A percentile compares a stretch with the other conserved stretches of the same genome.
These are phyloP conservation scores for Orthonevra nobilis DNA, from an alignment of 2,888 invertebrate genomes.

Conservation along the genomic window DNA sequence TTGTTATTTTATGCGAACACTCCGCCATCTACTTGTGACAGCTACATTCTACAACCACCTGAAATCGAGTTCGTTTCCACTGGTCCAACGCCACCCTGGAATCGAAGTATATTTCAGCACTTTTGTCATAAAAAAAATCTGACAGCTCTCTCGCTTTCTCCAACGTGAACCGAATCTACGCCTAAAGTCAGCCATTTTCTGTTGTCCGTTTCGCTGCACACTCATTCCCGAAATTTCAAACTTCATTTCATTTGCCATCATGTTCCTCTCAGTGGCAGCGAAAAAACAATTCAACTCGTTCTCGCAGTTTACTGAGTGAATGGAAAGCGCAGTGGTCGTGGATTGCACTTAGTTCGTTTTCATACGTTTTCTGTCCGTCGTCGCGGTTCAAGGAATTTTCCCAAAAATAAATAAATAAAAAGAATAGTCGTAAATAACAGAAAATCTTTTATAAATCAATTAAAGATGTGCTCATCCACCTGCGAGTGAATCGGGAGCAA, in stretches of 20 bases:
- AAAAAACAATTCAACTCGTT: slow-evolving; percentile 25
- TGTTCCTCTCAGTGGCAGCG: slow-evolving; percentile 23
- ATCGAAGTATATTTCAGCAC: slow-evolving; percentile 31
- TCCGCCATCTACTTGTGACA: slow-evolving; percentile 26
- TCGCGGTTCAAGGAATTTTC: slow-evolving; percentile 51
- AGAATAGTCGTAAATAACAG: slow-evolving; percentile 12
- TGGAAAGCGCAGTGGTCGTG: slow-evolving; percentile 47
- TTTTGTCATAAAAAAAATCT: slow-evolving; percentile 2
- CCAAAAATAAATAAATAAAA: slow-evolving; percentile 22
- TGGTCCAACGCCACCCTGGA: neutral
- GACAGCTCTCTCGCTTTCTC: slow-evolving; percentile 39
- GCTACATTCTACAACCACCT: neutral
- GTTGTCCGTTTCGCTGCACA: neutral
- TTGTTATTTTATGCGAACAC: no score
- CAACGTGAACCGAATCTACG: neutral
- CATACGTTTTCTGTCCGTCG: slow-evolving; percentile 43
- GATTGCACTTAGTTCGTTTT: slow-evolving; percentile 26
- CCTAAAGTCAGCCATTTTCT: slow-evolving; percentile 55
- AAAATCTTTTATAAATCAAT: neutral
- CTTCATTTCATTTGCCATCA: slow-evolving; percentile 17
- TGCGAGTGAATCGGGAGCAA: slow-evolving; percentile 47
- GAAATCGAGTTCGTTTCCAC: slow-evolving; percentile 1
- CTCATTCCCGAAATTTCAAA: slow-evolving; percentile 23
- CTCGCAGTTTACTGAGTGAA: slow-evolving; percentile 64
- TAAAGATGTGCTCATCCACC: slow-evolving; percentile 43